These are phyloP conservation scores for Chanos chanos DNA, from an alignment of 2,797 vertebrate genomes.

Conservation along the genomic window DNA sequence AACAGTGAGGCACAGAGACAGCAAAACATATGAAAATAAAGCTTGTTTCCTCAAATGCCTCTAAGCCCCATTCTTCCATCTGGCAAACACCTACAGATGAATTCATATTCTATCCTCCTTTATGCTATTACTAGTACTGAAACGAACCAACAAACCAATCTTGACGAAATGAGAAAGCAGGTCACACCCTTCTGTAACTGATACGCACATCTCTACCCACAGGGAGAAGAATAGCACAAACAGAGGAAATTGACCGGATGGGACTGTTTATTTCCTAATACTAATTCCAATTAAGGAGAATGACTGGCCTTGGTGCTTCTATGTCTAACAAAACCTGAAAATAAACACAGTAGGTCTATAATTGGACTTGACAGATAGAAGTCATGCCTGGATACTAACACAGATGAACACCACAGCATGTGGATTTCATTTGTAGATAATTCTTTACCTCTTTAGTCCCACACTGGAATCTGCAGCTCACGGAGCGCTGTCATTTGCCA, in stretches of 20 bases:
- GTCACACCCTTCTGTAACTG: slow-evolving; percentile 38
- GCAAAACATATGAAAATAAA: no score
- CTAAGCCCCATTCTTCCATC: no score
- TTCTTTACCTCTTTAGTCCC: slow-evolving; percentile 4
- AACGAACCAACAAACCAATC: neutral
- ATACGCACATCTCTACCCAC: slow-evolving; percentile 41
- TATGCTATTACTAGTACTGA: no score
- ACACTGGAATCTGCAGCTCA: neutral
- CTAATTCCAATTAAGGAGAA: slow-evolving; percentile 20
- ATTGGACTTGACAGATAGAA: slow-evolving; percentile 30
- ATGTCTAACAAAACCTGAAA: neutral
- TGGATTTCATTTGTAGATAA: slow-evolving; percentile 34
- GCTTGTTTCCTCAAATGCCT: no score
- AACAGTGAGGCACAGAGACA: no score
- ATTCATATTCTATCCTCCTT: no score
- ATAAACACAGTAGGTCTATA: slow-evolving; percentile 25
- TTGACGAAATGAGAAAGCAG: slow-evolving; percentile 35
- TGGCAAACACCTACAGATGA: no score
- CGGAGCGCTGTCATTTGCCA: neutral
- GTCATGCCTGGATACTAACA: slow-evolving; percentile 14
- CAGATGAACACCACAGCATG: slow-evolving; percentile 24
- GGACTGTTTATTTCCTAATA: slow-evolving; percentile 46
- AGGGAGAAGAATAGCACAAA: slow-evolving; percentile 39
- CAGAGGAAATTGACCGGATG: slow-evolving; percentile 43
- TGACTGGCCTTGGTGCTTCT: neutral